Evolutionary conservation across 2,113 vertebrate genomes (phyloP).

Genomic region (Callaeas wilsoni): DNA sequence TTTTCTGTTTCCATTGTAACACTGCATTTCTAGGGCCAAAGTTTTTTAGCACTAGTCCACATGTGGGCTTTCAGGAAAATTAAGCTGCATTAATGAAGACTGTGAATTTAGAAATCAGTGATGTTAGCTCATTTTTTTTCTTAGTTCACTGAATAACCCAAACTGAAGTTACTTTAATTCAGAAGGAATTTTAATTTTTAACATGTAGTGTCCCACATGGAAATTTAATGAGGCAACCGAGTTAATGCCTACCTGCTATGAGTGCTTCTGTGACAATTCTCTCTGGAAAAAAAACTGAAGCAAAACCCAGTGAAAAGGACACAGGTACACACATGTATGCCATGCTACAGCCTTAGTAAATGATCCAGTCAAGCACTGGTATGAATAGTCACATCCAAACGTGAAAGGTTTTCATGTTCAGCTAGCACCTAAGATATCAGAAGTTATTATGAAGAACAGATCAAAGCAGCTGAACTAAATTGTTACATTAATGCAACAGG

Average conservation of each 20-base stretch:
- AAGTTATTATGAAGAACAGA: neutral
- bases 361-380: neutral
- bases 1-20: neutral
- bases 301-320: neutral
- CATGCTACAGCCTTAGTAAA: neutral
- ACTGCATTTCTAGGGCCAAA: neutral
- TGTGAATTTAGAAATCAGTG: neutral
- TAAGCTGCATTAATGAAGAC: neutral
- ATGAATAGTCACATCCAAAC: neutral
- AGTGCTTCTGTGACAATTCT: neutral
- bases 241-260: neutral
- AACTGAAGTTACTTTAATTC: neutral
- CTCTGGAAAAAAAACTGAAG: neutral
- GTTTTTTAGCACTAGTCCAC: neutral
- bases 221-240: neutral
- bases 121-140: neutral
- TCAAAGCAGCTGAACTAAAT: neutral
- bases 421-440: neutral
- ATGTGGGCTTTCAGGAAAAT: neutral
- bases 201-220: neutral
- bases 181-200: neutral
- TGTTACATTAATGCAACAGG: neutral
- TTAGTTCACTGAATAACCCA: neutral
- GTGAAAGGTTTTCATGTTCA: neutral
- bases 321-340: accelerated